phyloP scores from a whole-genome alignment of 1,140 invertebrate species.

The Caerostris darwini region DNA sequence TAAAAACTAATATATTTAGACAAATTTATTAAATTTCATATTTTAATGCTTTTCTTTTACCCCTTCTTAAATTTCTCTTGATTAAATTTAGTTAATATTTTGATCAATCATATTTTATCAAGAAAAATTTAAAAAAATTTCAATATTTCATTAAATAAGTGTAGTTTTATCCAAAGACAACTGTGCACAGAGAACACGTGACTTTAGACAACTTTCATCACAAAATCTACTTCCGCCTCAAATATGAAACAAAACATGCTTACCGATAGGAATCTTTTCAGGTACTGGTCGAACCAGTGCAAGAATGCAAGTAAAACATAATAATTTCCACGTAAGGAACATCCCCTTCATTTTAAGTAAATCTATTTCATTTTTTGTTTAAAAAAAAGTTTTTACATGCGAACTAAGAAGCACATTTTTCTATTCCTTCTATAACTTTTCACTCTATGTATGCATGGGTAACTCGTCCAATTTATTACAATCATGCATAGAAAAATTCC shows the following conservation, averaged over 20 bases:
- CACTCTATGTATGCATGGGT: neutral
- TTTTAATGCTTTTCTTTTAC: too few relatives aligned
- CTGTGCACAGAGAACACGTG: neutral
- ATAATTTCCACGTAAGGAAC: constrained; percentile 75
- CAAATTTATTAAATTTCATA: too few relatives aligned
- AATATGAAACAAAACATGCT: constrained; percentile 33
- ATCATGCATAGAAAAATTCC: neutral
- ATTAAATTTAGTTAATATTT: too few relatives aligned
- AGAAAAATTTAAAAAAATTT: too few relatives aligned
- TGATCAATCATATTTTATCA: too few relatives aligned
- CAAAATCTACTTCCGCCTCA: neutral
- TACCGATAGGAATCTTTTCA: constrained; percentile 78
- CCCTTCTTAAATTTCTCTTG: too few relatives aligned
- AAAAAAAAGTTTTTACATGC: constrained; percentile 33
- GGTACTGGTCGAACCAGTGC: constrained; percentile 77
- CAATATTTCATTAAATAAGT: neutral
- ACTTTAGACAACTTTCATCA: neutral
- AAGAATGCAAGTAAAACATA: constrained; percentile 77
- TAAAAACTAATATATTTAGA: too few relatives aligned
- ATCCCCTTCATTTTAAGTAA: constrained; percentile 76
- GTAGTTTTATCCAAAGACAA: neutral
- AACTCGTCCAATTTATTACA: neutral
- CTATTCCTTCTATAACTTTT: neutral
- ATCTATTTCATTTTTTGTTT: constrained; percentile 59
- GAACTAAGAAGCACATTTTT: neutral